Conservation (phyloP, 1,140 invertebrate genomes). For the Agrilus planipennis region DNA sequence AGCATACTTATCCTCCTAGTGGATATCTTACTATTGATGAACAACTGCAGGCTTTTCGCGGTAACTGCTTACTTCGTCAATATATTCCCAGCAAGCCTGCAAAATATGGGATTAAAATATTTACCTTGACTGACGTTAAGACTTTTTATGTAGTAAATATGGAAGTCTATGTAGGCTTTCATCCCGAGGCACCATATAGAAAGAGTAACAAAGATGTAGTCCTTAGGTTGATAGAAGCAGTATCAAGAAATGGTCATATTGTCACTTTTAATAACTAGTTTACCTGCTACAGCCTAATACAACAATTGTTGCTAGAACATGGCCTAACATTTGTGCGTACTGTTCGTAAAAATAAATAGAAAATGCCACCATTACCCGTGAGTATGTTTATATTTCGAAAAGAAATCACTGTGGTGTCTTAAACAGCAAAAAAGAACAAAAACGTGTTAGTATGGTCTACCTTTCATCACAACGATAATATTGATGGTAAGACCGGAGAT, state of each 20-base stretch:
- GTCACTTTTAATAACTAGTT: conserved; percentile 16
- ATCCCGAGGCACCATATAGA: conserved; percentile 7
- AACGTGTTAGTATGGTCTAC: not conserved
- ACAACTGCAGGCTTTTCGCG: not conserved
- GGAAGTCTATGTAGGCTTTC: conserved; percentile 22
- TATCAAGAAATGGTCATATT: conserved; percentile 5
- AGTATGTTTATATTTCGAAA: conserved; percentile 1
- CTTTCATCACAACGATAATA: not conserved
- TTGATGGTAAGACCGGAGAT: not conserved
- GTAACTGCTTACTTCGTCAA: not conserved
- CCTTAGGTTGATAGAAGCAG: not conserved
- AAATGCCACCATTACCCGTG: conserved; percentile 21
- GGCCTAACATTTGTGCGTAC: conserved; percentile 26
- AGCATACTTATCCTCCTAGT: not conserved
- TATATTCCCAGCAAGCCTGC: conserved; percentile 1
- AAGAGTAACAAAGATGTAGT: conserved; percentile 2
- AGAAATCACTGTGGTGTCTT: not conserved
- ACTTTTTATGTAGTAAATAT: conserved; percentile 25
- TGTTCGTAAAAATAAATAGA: conserved; percentile 26
- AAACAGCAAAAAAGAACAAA: not conserved
- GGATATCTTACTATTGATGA: conserved; percentile 1
- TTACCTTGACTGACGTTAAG: conserved; percentile 18
- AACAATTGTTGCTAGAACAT: conserved; percentile 2
- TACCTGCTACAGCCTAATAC: conserved; percentile 6
- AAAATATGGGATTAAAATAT: conserved; percentile 1